Evolutionary conservation across 2,797 vertebrate species (phyloP).

Genomic region (Crocodylus rhombifer): DNA sequence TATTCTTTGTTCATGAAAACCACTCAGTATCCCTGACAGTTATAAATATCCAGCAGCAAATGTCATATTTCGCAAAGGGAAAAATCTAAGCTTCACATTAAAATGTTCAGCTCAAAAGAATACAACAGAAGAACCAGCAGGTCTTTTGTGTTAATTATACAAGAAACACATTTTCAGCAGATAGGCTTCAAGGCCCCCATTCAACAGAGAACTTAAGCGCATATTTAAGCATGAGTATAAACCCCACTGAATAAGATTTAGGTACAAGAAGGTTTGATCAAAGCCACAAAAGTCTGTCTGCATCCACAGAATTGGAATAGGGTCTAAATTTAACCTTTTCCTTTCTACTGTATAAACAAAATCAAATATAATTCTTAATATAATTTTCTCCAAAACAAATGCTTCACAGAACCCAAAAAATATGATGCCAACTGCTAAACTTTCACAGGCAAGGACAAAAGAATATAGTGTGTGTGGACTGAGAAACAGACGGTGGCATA

Average conservation of each 20-base stretch:
- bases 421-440: background rate
- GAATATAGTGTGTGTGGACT: background rate
- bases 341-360: background rate
- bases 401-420: background rate
- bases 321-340: background rate
- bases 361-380: background rate
- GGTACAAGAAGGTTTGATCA: background rate
- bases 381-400: background rate
- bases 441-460: background rate
- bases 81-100: constrained; percentile 3
- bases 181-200: background rate
- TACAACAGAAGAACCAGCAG: background rate
- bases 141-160: background rate
- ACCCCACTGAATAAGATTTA: background rate
- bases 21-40: constrained; percentile 3
- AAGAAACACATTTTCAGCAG: background rate
- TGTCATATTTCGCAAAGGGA: background rate
- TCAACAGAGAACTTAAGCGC: background rate
- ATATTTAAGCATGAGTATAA: background rate
- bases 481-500: background rate
- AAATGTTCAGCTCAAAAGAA: background rate
- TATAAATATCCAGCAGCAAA: constrained; percentile 8
- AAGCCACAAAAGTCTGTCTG: background rate
- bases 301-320: background rate
- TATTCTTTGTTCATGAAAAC: constrained; percentile 39